A percentile compares a stretch with the other conserved stretches of the same genome.
Evolutionary conservation across 2,113 vertebrate species (phyloP).

Genomic region (Eupsittula cactorum): DNA sequence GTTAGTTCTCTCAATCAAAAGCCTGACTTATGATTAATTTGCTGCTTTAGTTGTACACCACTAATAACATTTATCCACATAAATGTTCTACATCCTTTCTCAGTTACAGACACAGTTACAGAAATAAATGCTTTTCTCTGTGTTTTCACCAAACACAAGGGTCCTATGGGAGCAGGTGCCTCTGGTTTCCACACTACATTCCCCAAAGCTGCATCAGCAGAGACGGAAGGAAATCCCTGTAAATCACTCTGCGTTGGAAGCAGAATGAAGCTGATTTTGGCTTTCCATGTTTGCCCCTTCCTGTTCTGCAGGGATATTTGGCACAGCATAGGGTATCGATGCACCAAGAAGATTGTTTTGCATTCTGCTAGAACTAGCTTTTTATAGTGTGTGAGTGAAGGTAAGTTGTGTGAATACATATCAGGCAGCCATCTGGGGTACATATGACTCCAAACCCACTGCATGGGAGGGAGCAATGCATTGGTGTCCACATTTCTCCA

Average conservation of each 20-base stretch:
- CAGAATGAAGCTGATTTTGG: neutral
- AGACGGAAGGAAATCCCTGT: neutral
- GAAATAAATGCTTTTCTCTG: neutral
- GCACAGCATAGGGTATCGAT: neutral
- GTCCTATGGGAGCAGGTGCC: neutral
- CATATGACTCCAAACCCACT: neutral
- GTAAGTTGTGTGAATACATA: neutral
- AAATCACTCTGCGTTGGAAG: neutral
- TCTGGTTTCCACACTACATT: neutral
- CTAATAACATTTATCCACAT: neutral
- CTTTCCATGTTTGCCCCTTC: neutral
- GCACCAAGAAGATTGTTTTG: neutral
- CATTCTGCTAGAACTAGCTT: neutral
- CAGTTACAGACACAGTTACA: neutral
- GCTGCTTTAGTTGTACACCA: neutral
- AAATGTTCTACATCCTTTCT: neutral
- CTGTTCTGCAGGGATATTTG: neutral
- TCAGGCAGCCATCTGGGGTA: neutral
- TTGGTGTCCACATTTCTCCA: neutral
- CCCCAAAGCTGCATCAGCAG: neutral
- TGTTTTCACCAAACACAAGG: neutral
- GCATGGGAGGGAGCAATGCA: neutral
- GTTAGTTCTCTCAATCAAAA: neutral
- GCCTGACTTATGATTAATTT: neutral
- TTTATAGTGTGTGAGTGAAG: neutral